phyloP scores from a whole-genome alignment of 2,797 vertebrate species.

The Melanotaenia boesemani region DNA sequence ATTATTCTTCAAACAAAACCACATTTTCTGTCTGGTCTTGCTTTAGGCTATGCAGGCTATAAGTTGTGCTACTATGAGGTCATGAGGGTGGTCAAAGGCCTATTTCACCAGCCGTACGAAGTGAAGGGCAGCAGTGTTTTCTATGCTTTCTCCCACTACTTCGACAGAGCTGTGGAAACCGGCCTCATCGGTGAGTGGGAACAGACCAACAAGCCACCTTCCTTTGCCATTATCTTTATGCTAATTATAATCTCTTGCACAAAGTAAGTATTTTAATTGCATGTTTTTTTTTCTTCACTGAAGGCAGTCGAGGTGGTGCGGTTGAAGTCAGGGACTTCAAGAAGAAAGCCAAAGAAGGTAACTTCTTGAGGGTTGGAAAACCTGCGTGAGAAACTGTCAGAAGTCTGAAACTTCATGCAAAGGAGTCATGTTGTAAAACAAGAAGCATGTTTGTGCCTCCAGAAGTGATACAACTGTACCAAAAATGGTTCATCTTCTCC shows the following conservation, averaged over 20 bases:
- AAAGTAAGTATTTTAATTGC: slow-evolving; percentile 46
- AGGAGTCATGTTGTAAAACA: slow-evolving; percentile 44
- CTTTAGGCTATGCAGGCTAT: slow-evolving; percentile 91
- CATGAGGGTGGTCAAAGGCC: slow-evolving; percentile 90
- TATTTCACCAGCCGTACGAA: slow-evolving; percentile 93
- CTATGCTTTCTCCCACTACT: slow-evolving; percentile 98
- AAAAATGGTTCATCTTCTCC: neutral
- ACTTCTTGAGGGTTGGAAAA: slow-evolving; percentile 53
- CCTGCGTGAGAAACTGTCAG: slow-evolving; percentile 62
- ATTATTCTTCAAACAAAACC: slow-evolving; percentile 9
- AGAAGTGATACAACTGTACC: slow-evolving; percentile 30
- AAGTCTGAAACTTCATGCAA: slow-evolving; percentile 55
- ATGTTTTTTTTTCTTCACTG: slow-evolving; percentile 77
- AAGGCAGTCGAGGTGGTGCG: slow-evolving; percentile 89
- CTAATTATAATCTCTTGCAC: slow-evolving; percentile 50
- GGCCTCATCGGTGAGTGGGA: slow-evolving; percentile 91
- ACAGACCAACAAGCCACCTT: slow-evolving; percentile 38
- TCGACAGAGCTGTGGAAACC: slow-evolving; percentile 92
- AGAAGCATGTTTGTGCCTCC: slow-evolving; percentile 44
- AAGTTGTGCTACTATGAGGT: slow-evolving; percentile 95
- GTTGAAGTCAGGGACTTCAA: slow-evolving; percentile 94
- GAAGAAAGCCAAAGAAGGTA: slow-evolving; percentile 97
- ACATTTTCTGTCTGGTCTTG: slow-evolving; percentile 19
- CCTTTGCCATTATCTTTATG: slow-evolving; percentile 33
- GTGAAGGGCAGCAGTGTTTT: slow-evolving; percentile 91